Conservation (phyloP, 1,140 invertebrate species). For the Drosophila ambigua region DNA sequence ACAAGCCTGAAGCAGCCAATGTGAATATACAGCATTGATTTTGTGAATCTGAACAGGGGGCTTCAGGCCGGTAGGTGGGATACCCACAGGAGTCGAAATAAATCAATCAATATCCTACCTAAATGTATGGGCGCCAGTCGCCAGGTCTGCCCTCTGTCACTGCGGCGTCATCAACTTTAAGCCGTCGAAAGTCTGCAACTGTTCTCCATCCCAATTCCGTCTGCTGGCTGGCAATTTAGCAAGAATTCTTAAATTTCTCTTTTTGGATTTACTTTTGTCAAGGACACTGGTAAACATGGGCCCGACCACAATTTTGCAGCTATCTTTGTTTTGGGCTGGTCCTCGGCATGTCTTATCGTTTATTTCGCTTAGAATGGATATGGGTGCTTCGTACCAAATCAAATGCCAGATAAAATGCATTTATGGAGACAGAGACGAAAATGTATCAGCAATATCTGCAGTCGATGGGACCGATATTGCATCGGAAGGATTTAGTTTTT, state of each 20-base stretch:
- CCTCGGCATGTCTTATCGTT: not conserved
- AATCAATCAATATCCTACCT: slow-evolving; percentile 61
- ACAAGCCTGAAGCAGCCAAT: too few species aligned
- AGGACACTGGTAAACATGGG: too few species aligned
- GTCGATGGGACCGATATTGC: not conserved
- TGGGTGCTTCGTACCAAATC: too few species aligned
- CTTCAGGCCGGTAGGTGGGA: too few species aligned
- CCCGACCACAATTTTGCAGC: slow-evolving; percentile 45
- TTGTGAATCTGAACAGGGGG: slow-evolving; percentile 7
- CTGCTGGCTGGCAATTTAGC: not conserved
- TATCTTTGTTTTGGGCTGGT: slow-evolving; percentile 53
- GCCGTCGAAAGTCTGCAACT: slow-evolving; percentile 3
- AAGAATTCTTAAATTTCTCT: slow-evolving; percentile 2
- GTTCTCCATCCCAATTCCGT: slow-evolving; percentile 1
- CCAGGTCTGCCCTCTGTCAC: not conserved
- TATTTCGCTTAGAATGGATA: not conserved
- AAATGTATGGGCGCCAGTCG: slow-evolving; percentile 31
- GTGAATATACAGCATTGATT: slow-evolving; percentile 3
- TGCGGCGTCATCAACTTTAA: slow-evolving; percentile 3
- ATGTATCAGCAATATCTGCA: slow-evolving; percentile 5
- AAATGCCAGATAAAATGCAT: slow-evolving; percentile 39
- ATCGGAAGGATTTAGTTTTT: slow-evolving; percentile 7
- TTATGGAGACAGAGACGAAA: slow-evolving; percentile 1
- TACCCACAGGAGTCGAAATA: slow-evolving; percentile 22
- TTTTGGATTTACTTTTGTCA: slow-evolving; percentile 16